Evolutionary conservation across 2,797 vertebrate species (phyloP).

Genomic region (Agapornis canus): DNA sequence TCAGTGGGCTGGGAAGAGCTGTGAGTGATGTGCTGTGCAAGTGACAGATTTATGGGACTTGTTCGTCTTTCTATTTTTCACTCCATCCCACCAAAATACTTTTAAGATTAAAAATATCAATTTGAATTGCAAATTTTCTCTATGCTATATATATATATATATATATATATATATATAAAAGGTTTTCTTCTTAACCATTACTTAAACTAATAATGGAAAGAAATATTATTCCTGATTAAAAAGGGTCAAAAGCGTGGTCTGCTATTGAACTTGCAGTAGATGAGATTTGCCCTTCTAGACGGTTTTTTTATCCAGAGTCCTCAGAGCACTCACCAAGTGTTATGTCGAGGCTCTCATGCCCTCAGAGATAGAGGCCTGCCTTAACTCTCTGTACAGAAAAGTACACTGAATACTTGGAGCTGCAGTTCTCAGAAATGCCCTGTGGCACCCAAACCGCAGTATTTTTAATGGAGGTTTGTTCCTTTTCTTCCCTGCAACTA

Average conservation of each 20-base stretch:
- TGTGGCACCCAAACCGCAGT: not conserved
- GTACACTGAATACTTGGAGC: not conserved
- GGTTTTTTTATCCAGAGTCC: not conserved
- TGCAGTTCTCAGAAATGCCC: not conserved
- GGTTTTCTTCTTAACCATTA: conserved; percentile 49
- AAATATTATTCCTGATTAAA: conserved; percentile 22
- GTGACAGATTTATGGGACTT: conserved; percentile 54
- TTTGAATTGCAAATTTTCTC: conserved; percentile 72
- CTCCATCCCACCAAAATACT: conserved; percentile 62
- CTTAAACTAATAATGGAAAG: conserved; percentile 50
- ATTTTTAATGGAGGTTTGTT: not conserved
- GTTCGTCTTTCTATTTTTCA: conserved; percentile 59
- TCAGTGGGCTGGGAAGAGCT: conserved; percentile 55
- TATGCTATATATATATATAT: not conserved
- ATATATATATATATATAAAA: not conserved
- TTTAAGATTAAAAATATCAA: conserved; percentile 71
- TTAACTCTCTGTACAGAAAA: not conserved
- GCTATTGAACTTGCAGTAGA: conserved; percentile 18
- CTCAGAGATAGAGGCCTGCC: not conserved
- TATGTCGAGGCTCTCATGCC: not conserved
- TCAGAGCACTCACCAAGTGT: not conserved
- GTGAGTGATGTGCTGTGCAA: conserved; percentile 55
- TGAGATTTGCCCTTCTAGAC: not conserved
- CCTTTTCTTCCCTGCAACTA: not conserved
- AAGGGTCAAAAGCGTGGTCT: not conserved